Evolutionary conservation across 2,113 vertebrate species (phyloP).

Genomic region (pig (Sus scrofa)): T2T-Sscrofa CM000819.6:34613001-34613500

Average conservation of each 20-base stretch:
- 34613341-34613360: background rate
- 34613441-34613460: conserved; percentile 62
- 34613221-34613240: background rate
- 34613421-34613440: background rate
- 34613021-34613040: background rate
- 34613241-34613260: background rate
- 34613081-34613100: conserved; percentile 21
- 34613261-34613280: background rate
- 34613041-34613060: background rate
- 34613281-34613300: background rate
- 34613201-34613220: background rate
- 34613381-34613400: background rate
- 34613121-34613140: background rate
- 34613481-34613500: conserved; percentile 33
- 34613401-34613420: background rate
- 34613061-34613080: background rate
- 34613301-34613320: background rate
- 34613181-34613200: background rate
- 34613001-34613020: background rate
- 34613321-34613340: background rate
- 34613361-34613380: background rate
- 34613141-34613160: background rate
- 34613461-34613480: background rate
- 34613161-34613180: background rate
- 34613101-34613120: background rate